These are phyloP conservation scores for Theretra japonica DNA, from an alignment of 2,888 invertebrate species.

Conservation along the genomic window DNA sequence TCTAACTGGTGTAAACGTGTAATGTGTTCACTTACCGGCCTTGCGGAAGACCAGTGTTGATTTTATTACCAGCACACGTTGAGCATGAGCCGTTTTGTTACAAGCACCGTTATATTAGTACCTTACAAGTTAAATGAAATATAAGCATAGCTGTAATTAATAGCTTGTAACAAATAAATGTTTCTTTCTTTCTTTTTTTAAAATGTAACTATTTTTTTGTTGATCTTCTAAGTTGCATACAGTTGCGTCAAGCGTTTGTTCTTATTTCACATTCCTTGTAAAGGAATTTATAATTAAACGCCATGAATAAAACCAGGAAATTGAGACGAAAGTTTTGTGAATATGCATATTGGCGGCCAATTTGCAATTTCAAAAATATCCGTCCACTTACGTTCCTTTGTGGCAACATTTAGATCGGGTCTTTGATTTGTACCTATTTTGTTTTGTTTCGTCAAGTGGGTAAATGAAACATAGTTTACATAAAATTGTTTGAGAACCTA, in stretches of 20 bases:
- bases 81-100: no score
- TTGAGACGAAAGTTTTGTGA: conserved; percentile 52
- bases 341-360: conserved; percentile 78
- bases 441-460: conserved; percentile 27
- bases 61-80: no score
- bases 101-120: no score
- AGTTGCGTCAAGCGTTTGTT: not conserved
- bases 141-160: no score
- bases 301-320: conserved; percentile 40
- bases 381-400: conserved; percentile 59
- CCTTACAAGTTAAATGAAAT: no score
- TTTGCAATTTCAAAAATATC: conserved; percentile 75
- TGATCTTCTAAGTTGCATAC: not conserved
- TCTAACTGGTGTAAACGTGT: no score
- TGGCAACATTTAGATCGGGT: conserved; percentile 52
- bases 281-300: conserved; percentile 43
- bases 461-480: conserved; percentile 17
- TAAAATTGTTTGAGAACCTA: not conserved
- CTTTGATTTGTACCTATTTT: conserved; percentile 36
- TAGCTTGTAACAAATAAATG: no score
- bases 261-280: not conserved
- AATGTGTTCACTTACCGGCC: no score
- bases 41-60: no score
- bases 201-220: no score
- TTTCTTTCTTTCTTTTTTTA: no score